These are phyloP conservation scores for Muscidifurax raptorellus DNA, from an alignment of 1,140 invertebrate genomes.

Conservation along the genomic window DNA sequence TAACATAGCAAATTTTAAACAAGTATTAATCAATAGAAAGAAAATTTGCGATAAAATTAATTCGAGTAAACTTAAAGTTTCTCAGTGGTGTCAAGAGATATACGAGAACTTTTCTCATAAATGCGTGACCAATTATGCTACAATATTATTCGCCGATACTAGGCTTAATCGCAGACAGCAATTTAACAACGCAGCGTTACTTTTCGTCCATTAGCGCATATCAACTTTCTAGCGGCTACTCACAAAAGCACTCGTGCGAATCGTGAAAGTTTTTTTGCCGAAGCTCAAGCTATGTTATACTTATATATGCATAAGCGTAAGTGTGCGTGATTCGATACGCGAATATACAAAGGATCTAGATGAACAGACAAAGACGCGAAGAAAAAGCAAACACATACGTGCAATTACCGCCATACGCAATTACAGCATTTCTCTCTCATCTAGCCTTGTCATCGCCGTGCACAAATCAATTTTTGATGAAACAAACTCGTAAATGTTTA, in stretches of 20 bases:
- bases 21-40: too few relatives aligned
- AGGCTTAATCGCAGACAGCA: background rate
- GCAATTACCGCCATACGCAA: too few relatives aligned
- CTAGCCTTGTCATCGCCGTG: too few relatives aligned
- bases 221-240: slow-evolving; percentile 23
- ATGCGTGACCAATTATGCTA: background rate
- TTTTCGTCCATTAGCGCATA: slow-evolving; percentile 6
- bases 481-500: too few relatives aligned
- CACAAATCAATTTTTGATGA: too few relatives aligned
- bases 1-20: too few relatives aligned
- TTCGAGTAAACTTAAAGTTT: too few relatives aligned
- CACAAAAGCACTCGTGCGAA: background rate
- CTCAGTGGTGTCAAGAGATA: too few relatives aligned
- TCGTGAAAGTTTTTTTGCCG: slow-evolving; percentile 8
- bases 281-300: background rate
- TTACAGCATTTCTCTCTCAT: too few relatives aligned
- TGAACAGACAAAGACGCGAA: background rate
- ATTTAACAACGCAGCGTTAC: slow-evolving; percentile 14
- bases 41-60: too few relatives aligned
- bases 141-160: slow-evolving; percentile 6
- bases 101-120: too few relatives aligned
- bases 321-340: background rate
- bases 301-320: background rate
- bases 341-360: too few relatives aligned
- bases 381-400: background rate